Evolutionary conservation across 37 sponge, comb jelly and placozoan genomes (phyloP), one percentile per base, ranked within the genome.

Genomic region (Chondrosia reniformis): DNA sequence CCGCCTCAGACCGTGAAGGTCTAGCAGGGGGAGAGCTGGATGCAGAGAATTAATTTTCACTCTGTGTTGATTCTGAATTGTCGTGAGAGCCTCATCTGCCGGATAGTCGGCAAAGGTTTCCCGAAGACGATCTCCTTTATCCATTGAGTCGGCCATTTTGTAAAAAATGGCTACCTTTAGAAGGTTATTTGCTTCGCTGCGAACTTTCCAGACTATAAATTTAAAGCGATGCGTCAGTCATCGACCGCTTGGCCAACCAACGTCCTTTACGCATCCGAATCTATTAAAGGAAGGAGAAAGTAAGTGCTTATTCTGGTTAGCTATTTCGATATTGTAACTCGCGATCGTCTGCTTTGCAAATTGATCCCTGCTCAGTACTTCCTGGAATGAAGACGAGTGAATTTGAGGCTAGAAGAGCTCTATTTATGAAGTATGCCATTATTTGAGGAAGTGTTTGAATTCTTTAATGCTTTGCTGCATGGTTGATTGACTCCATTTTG

Each of bases 1-100:
- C 27, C 98, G 80, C 9, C 74, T 44, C 25, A 91, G 59, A 6
- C 85, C 90, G 45, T 90, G 92, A 10, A 97, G 86, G 77, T 97
- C 98, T 13, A 97, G 84, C 33, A 97, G 86, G 15, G 95, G 91
- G 13, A 97, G 84, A 33, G 89, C 90, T 0, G 93, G 81, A 33
- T 93, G 83, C 67, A 93, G 43, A 21, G 86, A 86, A 19, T 79
- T 43, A 21, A 87, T 79, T 0, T 84, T 61, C 30, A 96, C 77
- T 17, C 67, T 64, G 46, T 92, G 84, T 12, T 89, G 82, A 13
- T 71, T 28, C 76, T 96, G 97, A 0, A 96, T 73, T 33, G 61
- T 63, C 10, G 84, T 87, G 0, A 93, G 46, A 0, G 89, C 65
- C 30, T 89, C 91, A 7, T 85, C 87, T 13, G 80, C 66, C 1